phyloP scores from a whole-genome alignment of 2,888 invertebrate genomes.

The Cosmopolites sordidus region DNA sequence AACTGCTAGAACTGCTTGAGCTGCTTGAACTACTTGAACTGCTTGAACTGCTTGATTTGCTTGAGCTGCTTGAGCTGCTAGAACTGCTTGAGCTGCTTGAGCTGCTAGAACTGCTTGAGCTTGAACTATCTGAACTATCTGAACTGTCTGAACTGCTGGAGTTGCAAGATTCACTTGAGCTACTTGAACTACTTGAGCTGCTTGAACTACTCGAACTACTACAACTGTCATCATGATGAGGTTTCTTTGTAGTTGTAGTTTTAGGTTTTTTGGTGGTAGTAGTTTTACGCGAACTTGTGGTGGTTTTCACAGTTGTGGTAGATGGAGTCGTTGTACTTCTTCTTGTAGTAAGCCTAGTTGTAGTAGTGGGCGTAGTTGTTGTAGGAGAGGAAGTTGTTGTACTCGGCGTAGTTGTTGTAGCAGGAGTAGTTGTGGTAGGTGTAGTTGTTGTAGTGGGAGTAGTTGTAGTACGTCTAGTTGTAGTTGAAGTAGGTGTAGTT shows the following conservation, averaged over 20 bases:
- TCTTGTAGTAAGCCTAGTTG: not conserved
- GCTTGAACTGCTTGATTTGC: not conserved
- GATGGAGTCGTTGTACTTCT: not conserved
- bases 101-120: not conserved
- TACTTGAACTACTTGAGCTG: not conserved
- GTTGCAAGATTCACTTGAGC: not conserved
- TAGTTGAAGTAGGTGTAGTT: not conserved
- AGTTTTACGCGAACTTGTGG: not conserved
- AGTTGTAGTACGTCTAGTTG: not conserved
- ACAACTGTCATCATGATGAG: not conserved
- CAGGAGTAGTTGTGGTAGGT: not conserved
- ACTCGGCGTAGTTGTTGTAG: not conserved
- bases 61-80: not conserved
- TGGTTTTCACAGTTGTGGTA: not conserved
- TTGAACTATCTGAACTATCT: not conserved
- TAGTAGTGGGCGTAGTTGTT: not conserved
- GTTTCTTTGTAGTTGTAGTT: not conserved
- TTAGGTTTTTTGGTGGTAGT: not conserved
- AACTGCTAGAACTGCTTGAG: not conserved
- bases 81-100: not conserved
- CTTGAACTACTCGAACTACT: no score
- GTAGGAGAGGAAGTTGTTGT: no score
- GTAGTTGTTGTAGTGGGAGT: not conserved
- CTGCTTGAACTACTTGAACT: no score
- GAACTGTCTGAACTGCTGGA: no score